phyloP scores from a whole-genome alignment of 1,140 invertebrate species.

The Aleiodes sp. region DNA sequence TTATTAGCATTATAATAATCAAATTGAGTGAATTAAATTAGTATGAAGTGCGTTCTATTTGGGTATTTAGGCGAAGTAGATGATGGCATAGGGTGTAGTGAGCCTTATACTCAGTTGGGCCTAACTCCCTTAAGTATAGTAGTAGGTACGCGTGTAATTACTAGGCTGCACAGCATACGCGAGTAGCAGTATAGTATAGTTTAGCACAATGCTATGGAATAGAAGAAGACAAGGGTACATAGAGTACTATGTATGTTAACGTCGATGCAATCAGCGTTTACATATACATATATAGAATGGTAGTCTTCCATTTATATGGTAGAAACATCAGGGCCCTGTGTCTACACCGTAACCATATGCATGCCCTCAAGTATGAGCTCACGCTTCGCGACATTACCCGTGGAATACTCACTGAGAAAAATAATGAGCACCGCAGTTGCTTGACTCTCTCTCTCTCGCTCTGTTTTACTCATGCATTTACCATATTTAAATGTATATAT shows the following conservation, averaged over 20 bases:
- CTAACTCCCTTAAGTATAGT: neutral
- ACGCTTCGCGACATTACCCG: neutral
- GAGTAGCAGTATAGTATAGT: neutral
- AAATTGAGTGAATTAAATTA: neutral
- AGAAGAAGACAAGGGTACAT: neutral
- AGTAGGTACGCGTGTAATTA: conserved; percentile 24
- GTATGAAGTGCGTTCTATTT: conserved; percentile 5
- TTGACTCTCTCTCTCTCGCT: neutral
- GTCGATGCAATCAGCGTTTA: conserved; percentile 27
- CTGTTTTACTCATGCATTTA: too few species aligned
- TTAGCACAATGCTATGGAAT: conserved; percentile 21
- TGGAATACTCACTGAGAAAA: conserved; percentile 12
- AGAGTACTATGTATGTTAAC: neutral
- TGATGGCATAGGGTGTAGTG: neutral
- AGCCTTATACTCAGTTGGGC: conserved; percentile 3
- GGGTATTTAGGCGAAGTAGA: conserved; percentile 10
- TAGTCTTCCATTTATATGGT: conserved; percentile 11
- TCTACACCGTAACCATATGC: conserved; percentile 1
- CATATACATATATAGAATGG: neutral
- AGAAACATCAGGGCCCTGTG: neutral
- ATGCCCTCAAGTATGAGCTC: neutral
- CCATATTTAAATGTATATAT: neutral
- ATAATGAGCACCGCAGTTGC: neutral
- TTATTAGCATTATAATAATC: too few species aligned
- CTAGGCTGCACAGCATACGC: conserved; percentile 1